A percentile compares a stretch with the other conserved stretches of the same genome.
Conservation (phyloP, 2,113 vertebrate genomes). For the Caloenas nicobarica region DNA sequence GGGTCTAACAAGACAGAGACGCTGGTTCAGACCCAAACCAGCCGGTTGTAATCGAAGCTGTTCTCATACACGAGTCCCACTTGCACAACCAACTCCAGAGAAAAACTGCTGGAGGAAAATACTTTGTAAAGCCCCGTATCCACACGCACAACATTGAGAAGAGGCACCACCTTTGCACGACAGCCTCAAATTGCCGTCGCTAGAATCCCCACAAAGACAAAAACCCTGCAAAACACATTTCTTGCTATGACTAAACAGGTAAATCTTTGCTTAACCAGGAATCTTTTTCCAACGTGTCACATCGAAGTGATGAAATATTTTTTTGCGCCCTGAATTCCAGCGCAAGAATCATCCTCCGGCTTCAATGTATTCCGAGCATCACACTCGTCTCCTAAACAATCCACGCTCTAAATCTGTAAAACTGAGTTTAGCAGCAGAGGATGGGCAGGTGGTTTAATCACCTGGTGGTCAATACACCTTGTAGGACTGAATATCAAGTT, state of each 20-base stretch:
- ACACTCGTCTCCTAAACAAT: background rate
- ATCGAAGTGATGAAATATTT: background rate
- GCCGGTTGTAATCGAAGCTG: accelerated
- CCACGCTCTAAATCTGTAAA: background rate
- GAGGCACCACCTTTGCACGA: accelerated
- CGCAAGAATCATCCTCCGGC: background rate
- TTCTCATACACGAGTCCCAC: background rate
- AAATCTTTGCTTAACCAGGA: background rate
- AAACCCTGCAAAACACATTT: background rate
- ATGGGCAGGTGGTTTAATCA: background rate
- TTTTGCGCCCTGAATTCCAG: background rate
- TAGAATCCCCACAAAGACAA: background rate
- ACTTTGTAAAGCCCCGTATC: background rate
- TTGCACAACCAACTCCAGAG: background rate
- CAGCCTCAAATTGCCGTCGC: background rate
- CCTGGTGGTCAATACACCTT: background rate
- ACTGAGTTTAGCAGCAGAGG: background rate
- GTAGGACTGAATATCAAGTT: background rate
- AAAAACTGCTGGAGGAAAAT: accelerated
- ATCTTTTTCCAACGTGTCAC: background rate
- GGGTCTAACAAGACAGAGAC: background rate
- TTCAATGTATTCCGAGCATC: accelerated
- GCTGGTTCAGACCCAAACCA: background rate
- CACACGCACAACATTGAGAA: accelerated
- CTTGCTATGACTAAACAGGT: background rate